phyloP scores from a whole-genome alignment of 1,140 invertebrate species.

The Cydia amplana region DNA sequence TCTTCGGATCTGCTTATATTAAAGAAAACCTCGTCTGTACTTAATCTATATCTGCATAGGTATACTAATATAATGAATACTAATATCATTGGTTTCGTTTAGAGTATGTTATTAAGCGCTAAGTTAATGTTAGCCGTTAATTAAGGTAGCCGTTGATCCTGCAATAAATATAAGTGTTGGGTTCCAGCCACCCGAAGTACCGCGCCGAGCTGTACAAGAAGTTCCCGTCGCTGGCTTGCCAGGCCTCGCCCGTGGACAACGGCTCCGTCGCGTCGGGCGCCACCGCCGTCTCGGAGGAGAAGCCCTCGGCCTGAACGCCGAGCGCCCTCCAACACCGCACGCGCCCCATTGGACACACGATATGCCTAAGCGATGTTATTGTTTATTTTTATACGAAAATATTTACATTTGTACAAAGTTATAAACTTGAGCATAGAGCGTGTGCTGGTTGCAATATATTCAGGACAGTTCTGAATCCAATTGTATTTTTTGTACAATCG shows the following conservation, averaged over 20 bases:
- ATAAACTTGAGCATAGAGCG: slow-evolving; percentile 64
- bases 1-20: not conserved
- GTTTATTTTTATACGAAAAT: slow-evolving; percentile 72
- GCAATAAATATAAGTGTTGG: too few species aligned
- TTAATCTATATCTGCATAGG: too few species aligned
- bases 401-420: slow-evolving; percentile 72
- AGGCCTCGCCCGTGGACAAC: slow-evolving; percentile 76
- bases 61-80: not conserved
- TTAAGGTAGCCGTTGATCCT: slow-evolving; percentile 14
- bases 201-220: slow-evolving; percentile 82
- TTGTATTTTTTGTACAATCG: slow-evolving; percentile 30
- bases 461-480: slow-evolving; percentile 43
- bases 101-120: too few species aligned
- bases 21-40: not conserved
- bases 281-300: slow-evolving; percentile 80
- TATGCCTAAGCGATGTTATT: slow-evolving; percentile 68
- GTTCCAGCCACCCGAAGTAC: slow-evolving; percentile 83
- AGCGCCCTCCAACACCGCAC: slow-evolving; percentile 34
- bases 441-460: slow-evolving; percentile 64
- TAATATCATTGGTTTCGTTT: too few species aligned
- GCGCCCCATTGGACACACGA: slow-evolving; percentile 50
- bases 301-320: slow-evolving; percentile 78
- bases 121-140: too few species aligned
- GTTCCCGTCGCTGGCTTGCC: slow-evolving; percentile 82
- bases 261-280: slow-evolving; percentile 80